Percentiles rank a stretch among this genome's conserved stretches.
Evolutionary conservation across 2,797 vertebrate genomes (phyloP).

Genomic region (Enteromius paludinosus): DNA sequence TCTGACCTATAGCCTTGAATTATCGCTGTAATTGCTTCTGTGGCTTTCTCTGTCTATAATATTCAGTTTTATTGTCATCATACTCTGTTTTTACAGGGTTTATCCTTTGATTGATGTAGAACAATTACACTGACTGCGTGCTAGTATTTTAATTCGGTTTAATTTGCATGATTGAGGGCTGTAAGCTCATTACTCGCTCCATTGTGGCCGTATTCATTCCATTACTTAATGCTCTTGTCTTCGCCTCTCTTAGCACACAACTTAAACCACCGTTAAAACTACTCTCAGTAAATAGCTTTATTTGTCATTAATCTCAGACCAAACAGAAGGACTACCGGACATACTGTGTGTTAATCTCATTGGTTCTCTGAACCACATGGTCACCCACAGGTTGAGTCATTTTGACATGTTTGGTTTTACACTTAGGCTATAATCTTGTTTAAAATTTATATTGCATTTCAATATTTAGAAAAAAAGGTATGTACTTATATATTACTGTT

Average conservation of each 20-base stretch:
- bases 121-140: constrained; percentile 49
- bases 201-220: constrained; percentile 76
- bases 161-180: constrained; percentile 77
- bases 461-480: neutral
- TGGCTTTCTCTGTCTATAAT: constrained; percentile 18
- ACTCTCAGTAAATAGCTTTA: constrained; percentile 79
- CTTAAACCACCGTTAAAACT: constrained; percentile 77
- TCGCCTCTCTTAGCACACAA: constrained; percentile 71
- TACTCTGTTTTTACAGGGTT: constrained; percentile 27
- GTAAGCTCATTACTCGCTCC: constrained; percentile 78
- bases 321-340: constrained; percentile 66
- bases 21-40: constrained; percentile 5
- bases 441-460: neutral
- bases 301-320: constrained; percentile 80
- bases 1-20: neutral
- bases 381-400: constrained; percentile 9
- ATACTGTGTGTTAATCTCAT: constrained; percentile 67
- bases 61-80: constrained; percentile 32
- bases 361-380: constrained; percentile 67
- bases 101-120: constrained; percentile 37
- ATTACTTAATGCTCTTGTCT: constrained; percentile 79
- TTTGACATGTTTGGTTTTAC: neutral
- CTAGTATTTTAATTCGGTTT: constrained; percentile 69
- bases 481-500: neutral
- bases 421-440: neutral